phyloP scores from a whole-genome alignment of 2,797 vertebrate species.

The Rhinichthys osculus region DNA sequence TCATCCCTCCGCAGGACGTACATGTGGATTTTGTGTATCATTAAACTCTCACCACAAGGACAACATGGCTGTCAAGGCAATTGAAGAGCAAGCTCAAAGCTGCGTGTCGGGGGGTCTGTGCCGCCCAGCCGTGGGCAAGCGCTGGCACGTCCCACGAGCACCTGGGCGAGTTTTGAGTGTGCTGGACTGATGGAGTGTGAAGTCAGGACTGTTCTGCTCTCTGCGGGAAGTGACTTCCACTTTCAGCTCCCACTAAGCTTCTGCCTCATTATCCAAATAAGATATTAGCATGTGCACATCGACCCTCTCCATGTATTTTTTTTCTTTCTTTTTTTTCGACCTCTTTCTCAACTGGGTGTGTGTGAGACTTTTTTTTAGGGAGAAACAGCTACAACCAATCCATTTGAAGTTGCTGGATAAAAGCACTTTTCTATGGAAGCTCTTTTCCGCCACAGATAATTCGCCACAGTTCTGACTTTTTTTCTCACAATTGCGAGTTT shows the following conservation, averaged over 20 bases:
- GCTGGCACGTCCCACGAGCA: slow-evolving; percentile 48
- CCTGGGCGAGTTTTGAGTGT: slow-evolving; percentile 42
- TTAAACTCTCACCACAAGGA: slow-evolving; percentile 67
- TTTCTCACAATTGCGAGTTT: too few species aligned
- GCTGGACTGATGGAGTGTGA: slow-evolving; percentile 52
- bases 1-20: slow-evolving; percentile 69
- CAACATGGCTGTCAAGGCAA: slow-evolving; percentile 51
- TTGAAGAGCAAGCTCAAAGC: slow-evolving; percentile 44
- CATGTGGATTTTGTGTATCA: slow-evolving; percentile 69
- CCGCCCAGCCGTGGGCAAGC: slow-evolving; percentile 18
- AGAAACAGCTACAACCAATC: slow-evolving; percentile 34
- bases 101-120: slow-evolving; percentile 23
- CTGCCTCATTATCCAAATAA: slow-evolving; percentile 81
- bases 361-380: background rate
- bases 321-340: background rate
- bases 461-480: too few species aligned
- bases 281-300: slow-evolving; percentile 72
- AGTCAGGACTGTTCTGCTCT: slow-evolving; percentile 53
- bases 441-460: too few species aligned
- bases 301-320: slow-evolving; percentile 21
- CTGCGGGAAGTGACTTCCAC: slow-evolving; percentile 61
- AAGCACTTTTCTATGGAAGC: too few species aligned
- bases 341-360: slow-evolving; percentile 56
- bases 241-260: slow-evolving; percentile 68
- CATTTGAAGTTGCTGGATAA: background rate